Conservation (phyloP, 2,113 vertebrate genomes). For the Microcebus griseorufus region DNA sequence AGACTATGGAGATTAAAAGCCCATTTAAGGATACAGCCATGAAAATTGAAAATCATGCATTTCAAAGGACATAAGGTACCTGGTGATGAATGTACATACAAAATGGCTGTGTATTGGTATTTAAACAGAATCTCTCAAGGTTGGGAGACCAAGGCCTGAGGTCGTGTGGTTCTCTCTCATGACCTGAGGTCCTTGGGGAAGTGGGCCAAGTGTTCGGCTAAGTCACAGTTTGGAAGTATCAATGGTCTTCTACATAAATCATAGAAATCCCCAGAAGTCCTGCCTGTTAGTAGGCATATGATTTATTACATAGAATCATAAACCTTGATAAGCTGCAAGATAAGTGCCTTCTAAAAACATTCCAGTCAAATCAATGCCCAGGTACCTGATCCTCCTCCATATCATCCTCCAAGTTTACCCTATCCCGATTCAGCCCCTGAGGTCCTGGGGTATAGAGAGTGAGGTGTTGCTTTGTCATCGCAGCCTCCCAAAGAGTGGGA, state of each 20-base stretch:
- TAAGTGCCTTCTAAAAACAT: not conserved
- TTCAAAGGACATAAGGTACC: not conserved
- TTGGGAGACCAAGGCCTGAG: not conserved
- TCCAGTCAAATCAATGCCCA: not conserved
- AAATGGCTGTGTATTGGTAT: not conserved
- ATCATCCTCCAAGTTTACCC: not conserved
- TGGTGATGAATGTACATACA: not conserved
- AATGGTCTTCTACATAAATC: not conserved
- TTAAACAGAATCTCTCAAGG: not conserved
- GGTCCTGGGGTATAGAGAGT: not conserved
- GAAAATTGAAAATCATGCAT: constrained; percentile 11
- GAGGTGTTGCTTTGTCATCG: not conserved
- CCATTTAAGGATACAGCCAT: not conserved
- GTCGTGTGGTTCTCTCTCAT: not conserved
- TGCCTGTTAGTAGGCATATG: not conserved
- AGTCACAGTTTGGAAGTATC: not conserved
- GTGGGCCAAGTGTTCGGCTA: not conserved
- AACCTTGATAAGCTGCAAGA: not conserved
- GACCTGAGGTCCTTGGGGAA: not conserved
- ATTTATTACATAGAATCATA: not conserved
- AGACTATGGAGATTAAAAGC: not conserved
- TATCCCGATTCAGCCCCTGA: not conserved
- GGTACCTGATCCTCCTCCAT: not conserved
- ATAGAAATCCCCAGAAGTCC: not conserved
- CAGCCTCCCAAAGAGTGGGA: not conserved